A percentile compares a stretch with the other conserved stretches of the same genome.
phyloP scores from a whole-genome alignment of 1,140 invertebrate species.

The Brevipalpus yothersi region DNA sequence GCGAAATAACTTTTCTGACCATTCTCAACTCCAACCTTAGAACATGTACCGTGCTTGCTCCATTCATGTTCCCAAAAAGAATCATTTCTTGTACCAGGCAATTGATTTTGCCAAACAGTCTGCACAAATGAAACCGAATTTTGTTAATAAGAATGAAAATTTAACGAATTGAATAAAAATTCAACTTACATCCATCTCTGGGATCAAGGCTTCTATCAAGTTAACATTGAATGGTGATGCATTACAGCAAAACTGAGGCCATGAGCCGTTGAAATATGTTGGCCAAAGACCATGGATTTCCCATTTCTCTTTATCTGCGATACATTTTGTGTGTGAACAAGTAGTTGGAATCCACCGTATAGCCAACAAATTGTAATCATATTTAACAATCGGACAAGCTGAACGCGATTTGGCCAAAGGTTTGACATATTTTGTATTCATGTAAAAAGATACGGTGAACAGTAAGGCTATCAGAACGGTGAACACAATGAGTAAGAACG shows the following conservation, averaged over 20 bases:
- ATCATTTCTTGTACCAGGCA: not conserved
- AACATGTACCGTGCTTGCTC: not conserved
- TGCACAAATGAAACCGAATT: not conserved
- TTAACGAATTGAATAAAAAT: not conserved
- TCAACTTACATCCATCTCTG: not conserved
- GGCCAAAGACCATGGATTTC: conserved; percentile 12
- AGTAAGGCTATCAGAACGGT: too few relatives aligned
- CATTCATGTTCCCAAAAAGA: not conserved
- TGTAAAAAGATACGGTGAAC: too few relatives aligned
- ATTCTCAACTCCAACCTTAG: not conserved
- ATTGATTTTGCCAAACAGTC: not conserved
- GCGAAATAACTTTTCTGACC: not conserved
- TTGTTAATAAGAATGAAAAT: not conserved
- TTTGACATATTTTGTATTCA: too few relatives aligned
- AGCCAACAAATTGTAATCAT: conserved; percentile 1
- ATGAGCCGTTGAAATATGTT: not conserved
- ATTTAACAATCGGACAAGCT: not conserved
- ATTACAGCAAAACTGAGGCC: conserved; percentile 6
- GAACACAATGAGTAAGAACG: too few relatives aligned
- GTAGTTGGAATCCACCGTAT: not conserved
- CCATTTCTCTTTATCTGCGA: conserved; percentile 3
- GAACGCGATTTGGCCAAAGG: not conserved
- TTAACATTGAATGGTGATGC: not conserved
- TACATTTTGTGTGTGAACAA: not conserved
- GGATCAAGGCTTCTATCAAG: not conserved